phyloP scores from a whole-genome alignment of 2,888 invertebrate genomes.

The Aporophyla lueneburgensis region DNA sequence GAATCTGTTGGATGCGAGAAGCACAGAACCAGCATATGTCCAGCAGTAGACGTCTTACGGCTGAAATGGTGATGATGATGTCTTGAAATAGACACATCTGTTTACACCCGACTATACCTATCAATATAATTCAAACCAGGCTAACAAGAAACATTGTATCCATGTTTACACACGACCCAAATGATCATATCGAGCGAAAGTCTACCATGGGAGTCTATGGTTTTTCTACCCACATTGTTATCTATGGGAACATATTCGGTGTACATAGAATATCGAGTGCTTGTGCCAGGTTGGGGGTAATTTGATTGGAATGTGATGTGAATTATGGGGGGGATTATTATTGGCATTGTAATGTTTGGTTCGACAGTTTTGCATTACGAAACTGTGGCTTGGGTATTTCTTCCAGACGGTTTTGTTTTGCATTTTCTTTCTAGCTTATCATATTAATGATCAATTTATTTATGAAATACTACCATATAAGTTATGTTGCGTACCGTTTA shows the following conservation, averaged over 20 bases:
- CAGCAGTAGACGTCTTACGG: background rate
- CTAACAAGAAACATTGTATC: conserved; percentile 72
- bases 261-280: conserved; percentile 48
- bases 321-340: background rate
- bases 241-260: conserved; percentile 69
- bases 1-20: too few relatives aligned
- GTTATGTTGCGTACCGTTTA: too few relatives aligned
- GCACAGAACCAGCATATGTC: too few relatives aligned
- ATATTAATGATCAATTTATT: too few relatives aligned
- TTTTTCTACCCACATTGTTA: conserved; percentile 77
- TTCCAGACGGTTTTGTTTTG: too few relatives aligned
- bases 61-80: background rate
- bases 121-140: conserved; percentile 63
- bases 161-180: conserved; percentile 69
- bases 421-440: too few relatives aligned
- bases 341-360: background rate
- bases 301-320: conserved; percentile 49
- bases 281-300: conserved; percentile 11
- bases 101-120: conserved; percentile 19
- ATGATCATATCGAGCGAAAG: conserved; percentile 85
- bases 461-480: too few relatives aligned
- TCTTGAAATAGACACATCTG: background rate
- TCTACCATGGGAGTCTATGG: conserved; percentile 77
- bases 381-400: too few relatives aligned
- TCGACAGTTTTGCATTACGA: background rate